Conservation (phyloP, 2,113 vertebrate species). For the Syngnathus scovelli region DNA sequence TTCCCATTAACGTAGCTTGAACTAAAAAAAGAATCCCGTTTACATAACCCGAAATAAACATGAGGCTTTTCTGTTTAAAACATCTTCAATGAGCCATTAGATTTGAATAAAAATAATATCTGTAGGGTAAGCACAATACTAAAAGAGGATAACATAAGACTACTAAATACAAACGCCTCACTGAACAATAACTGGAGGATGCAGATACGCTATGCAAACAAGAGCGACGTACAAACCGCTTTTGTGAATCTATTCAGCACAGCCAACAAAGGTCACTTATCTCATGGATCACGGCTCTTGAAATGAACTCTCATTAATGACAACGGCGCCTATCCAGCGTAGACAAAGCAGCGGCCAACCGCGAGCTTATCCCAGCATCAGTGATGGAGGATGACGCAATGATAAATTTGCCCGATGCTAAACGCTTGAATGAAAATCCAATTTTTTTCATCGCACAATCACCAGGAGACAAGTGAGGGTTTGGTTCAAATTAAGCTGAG, state of each 20-base stretch:
- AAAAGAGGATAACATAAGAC: constrained; percentile 25
- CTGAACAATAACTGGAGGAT: constrained; percentile 49
- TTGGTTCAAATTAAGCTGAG: constrained; percentile 38
- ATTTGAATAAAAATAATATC: constrained; percentile 33
- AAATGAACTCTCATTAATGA: constrained; percentile 55
- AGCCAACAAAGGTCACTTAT: constrained; percentile 60
- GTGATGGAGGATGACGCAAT: constrained; percentile 39
- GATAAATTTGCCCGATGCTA: constrained; percentile 44
- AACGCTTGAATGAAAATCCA: constrained; percentile 61
- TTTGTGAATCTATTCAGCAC: constrained; percentile 41
- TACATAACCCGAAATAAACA: not conserved
- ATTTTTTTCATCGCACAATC: constrained; percentile 56
- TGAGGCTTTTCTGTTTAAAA: constrained; percentile 17
- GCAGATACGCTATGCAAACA: not conserved
- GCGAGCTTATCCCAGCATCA: constrained; percentile 41
- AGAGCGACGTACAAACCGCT: not conserved
- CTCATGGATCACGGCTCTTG: constrained; percentile 58
- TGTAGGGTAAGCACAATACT: constrained; percentile 19
- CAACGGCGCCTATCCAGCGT: constrained; percentile 42
- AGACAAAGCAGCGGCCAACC: constrained; percentile 38
- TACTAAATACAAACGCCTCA: constrained; percentile 27
- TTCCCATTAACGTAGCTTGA: not conserved
- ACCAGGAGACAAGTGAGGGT: constrained; percentile 42
- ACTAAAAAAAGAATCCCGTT: not conserved
- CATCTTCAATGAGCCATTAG: constrained; percentile 33